Percentiles rank a stretch among this genome's conserved stretches.
These are phyloP conservation scores for Acestrorhynchus altus DNA, from an alignment of 2,797 vertebrate species.

Conservation along the genomic window DNA sequence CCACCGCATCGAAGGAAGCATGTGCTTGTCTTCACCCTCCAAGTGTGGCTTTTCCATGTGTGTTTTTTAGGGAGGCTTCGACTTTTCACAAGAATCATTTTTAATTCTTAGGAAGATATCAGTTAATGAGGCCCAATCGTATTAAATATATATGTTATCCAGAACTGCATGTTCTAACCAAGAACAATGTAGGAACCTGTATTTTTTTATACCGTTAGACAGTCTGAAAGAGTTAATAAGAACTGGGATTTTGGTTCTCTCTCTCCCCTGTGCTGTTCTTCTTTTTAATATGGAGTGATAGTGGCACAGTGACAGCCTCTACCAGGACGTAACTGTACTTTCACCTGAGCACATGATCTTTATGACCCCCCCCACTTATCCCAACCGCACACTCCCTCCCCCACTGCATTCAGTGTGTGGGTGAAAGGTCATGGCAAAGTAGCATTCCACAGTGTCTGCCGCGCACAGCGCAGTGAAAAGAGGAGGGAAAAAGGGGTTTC, in stretches of 20 bases:
- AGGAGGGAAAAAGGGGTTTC: slow-evolving; percentile 61
- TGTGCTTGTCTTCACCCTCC: too few species aligned
- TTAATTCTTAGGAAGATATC: too few species aligned
- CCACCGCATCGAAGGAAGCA: too few species aligned
- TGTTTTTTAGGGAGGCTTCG: too few species aligned
- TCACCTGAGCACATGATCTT: slow-evolving; percentile 54
- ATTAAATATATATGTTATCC: too few species aligned
- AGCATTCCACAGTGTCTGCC: slow-evolving; percentile 81
- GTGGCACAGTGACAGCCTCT: not conserved
- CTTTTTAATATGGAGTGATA: slow-evolving; percentile 9
- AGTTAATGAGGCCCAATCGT: too few species aligned
- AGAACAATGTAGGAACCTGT: too few species aligned
- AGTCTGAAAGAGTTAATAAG: too few species aligned
- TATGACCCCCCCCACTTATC: slow-evolving; percentile 32
- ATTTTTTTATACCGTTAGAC: too few species aligned
- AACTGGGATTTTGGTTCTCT: not conserved
- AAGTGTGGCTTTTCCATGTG: too few species aligned
- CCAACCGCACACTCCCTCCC: slow-evolving; percentile 58
- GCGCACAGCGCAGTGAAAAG: slow-evolving; percentile 60
- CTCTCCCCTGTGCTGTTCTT: not conserved
- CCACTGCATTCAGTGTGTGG: slow-evolving; percentile 71
- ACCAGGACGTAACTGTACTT: slow-evolving; percentile 44
- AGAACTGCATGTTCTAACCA: too few species aligned
- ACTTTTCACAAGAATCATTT: too few species aligned
- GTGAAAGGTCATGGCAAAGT: slow-evolving; percentile 82